A percentile compares a stretch with the other conserved stretches of the same genome.
These are phyloP conservation scores for Disparrhopalites patrizii DNA, from an alignment of 2,888 invertebrate species.

Conservation along the genomic window DNA sequence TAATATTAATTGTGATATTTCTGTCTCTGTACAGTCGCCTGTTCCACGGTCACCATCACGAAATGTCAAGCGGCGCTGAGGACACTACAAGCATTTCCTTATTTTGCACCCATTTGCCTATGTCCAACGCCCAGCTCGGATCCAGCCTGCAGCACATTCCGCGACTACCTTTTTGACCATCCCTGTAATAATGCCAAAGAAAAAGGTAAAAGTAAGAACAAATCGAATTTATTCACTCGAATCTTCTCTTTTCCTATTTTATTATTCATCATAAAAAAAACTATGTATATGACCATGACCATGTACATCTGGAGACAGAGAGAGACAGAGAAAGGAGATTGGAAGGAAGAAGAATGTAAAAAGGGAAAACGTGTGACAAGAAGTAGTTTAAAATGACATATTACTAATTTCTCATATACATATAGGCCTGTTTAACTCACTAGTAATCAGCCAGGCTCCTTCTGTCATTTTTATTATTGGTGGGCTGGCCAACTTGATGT, in stretches of 20 bases:
- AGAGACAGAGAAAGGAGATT: background rate
- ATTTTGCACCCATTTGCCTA: slow-evolving; percentile 88
- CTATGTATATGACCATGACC: background rate
- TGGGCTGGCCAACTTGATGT: too few species aligned
- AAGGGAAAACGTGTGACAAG: too few species aligned
- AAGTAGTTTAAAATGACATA: too few species aligned
- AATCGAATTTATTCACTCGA: too few species aligned
- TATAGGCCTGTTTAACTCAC: too few species aligned
- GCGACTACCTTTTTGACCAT: slow-evolving; percentile 89
- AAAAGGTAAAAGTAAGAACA: slow-evolving; percentile 65
- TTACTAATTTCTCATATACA: too few species aligned
- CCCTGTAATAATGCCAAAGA: slow-evolving; percentile 85
- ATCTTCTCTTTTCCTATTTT: too few species aligned
- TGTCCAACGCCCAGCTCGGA: slow-evolving; percentile 86
- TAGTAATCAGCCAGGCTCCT: too few species aligned
- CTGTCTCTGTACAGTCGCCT: slow-evolving; percentile 71
- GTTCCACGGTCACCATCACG: slow-evolving; percentile 86
- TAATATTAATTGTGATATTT: too few species aligned
- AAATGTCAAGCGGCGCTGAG: slow-evolving; percentile 88
- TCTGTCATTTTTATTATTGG: too few species aligned
- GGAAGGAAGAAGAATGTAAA: too few species aligned
- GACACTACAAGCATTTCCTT: slow-evolving; percentile 84
- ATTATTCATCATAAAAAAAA: too few species aligned
- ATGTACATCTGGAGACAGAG: background rate
- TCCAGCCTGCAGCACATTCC: slow-evolving; percentile 87